phyloP scores from a whole-genome alignment of 2,113 vertebrate species.

The Morone saxatilis region DNA sequence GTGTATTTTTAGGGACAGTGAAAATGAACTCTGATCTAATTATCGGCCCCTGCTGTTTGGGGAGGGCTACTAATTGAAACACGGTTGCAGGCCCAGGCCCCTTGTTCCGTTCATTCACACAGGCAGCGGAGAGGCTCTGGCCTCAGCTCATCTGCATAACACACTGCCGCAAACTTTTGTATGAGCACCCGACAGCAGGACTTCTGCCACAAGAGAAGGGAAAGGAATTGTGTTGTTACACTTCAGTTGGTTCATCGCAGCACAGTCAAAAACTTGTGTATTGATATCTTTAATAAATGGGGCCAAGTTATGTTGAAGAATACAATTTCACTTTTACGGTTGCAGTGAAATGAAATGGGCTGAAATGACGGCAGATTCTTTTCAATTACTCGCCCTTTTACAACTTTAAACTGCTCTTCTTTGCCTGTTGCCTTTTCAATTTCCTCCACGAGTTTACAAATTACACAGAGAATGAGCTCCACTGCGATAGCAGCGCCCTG shows the following conservation, averaged over 20 bases:
- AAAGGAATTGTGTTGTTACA: constrained; percentile 39
- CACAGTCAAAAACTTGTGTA: constrained; percentile 26
- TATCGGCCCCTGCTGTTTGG: constrained; percentile 67
- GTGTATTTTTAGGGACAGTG: constrained; percentile 79
- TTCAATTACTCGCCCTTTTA: constrained; percentile 71
- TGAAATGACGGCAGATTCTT: constrained; percentile 59
- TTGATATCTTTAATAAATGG: constrained; percentile 49
- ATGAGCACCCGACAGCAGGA: constrained; percentile 40
- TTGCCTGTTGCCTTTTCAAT: constrained; percentile 75
- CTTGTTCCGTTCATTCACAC: constrained; percentile 48
- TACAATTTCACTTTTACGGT: constrained; percentile 42
- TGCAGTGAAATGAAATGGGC: constrained; percentile 49
- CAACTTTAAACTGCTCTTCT: constrained; percentile 64
- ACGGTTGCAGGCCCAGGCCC: constrained; percentile 38
- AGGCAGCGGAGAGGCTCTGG: constrained; percentile 22
- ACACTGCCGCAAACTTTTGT: constrained; percentile 29
- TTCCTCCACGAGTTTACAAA: constrained; percentile 67
- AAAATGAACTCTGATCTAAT: constrained; percentile 85
- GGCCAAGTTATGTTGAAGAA: constrained; percentile 38
- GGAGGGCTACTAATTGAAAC: constrained; percentile 71
- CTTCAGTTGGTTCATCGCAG: constrained; percentile 14
- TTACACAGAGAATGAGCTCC: constrained; percentile 61
- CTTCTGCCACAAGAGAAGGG: constrained; percentile 5
- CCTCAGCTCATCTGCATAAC: constrained; percentile 39
- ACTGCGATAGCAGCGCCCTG: constrained; percentile 49